Base-by-base conservation (phyloP, 2,888 invertebrate species). In the Arge pagana region DNA sequence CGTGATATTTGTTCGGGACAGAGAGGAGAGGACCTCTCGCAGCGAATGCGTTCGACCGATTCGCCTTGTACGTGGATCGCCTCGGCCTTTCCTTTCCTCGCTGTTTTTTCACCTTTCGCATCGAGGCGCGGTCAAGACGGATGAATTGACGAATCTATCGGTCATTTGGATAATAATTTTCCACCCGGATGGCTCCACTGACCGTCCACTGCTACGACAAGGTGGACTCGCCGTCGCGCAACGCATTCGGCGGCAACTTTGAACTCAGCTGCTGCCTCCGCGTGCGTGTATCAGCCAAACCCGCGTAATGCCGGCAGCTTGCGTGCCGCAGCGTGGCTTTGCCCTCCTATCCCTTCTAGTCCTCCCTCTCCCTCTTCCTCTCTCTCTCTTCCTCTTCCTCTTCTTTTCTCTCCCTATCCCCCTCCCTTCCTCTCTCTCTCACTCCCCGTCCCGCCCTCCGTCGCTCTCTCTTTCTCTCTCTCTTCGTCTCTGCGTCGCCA, bases 151-250 rank as follows among this genome's bases (percentile, higher is more conserved):
- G 58, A 58, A 64, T 61, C 61, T 58, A 54, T 63, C 61, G 61
- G 61, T 69, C 70, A 70, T 70, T 70, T 68, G 67, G 64, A 69
- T 70, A 68, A 69, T 71, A 65, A 69, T 70, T 70, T 70, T 68
- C 67, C 65, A 66, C 61, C 65, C 52, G 60, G 60, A 39, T 62
- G 66, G 61, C 52, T 55, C 21, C 15, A 31, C 36, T 39, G 10
- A 35, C 45, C 35, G 33, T 31, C 24, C 33, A 45, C n/a, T 45
- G 21, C 10, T 45, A 23, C n/a, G n/a, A n/a, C n/a, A n/a, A n/a
- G n/a, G 45, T 45, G 24, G 43, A 45, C 45, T 5, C 21, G 35
- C n/a, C n/a, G 24, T 45, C 45, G n/a, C 33, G 18, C 33, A 8
- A n/a, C 45, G 7, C 15, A 19, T 31, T 45, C 45, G 45, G 45